Conservation (phyloP, 1,140 invertebrate genomes). For the Glossosoma conforme region DNA sequence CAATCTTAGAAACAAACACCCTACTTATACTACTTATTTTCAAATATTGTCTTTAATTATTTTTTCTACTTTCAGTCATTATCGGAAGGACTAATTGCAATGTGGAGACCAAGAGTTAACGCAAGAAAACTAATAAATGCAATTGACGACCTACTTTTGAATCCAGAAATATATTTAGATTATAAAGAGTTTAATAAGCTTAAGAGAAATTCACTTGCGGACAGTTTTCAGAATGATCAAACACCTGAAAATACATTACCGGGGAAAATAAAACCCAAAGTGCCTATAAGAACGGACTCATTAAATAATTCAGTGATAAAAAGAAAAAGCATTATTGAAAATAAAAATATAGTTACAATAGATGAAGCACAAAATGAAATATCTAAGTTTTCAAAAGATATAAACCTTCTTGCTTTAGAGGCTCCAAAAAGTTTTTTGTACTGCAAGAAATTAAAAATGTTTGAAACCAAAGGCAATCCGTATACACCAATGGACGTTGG, state of each 20-base stretch:
- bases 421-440: constrained; percentile 48
- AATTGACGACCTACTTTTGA: constrained; percentile 38
- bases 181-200: too few species aligned
- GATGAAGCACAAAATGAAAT: not conserved
- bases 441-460: constrained; percentile 38
- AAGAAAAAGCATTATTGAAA: too few species aligned
- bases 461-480: constrained; percentile 36
- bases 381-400: not conserved
- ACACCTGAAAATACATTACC: too few species aligned
- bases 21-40: too few species aligned
- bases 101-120: constrained; percentile 41
- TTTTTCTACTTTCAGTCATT: constrained; percentile 35
- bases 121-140: constrained; percentile 41
- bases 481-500: constrained; percentile 42
- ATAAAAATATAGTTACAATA: not conserved
- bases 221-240: too few species aligned
- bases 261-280: constrained; percentile 16
- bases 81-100: constrained; percentile 41
- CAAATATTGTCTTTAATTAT: constrained; percentile 11
- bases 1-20: too few species aligned
- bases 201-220: too few species aligned
- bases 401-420: constrained; percentile 30
- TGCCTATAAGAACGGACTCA: constrained; percentile 20
- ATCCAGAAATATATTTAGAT: constrained; percentile 38
- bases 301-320: too few species aligned